These are phyloP conservation scores for Autographa gamma DNA, from an alignment of 2,888 invertebrate species.

Conservation along the genomic window DNA sequence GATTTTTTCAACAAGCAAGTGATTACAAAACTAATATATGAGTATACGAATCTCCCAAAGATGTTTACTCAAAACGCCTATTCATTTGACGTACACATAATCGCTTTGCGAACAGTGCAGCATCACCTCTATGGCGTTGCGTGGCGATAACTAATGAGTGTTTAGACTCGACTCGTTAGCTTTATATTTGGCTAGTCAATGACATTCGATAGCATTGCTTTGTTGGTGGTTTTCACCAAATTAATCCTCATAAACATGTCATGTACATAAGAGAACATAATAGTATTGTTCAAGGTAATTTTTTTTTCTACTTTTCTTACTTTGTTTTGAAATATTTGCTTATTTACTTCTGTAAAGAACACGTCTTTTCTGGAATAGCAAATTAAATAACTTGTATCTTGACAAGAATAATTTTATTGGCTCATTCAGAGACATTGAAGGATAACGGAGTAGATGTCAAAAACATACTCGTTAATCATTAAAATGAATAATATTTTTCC, in stretches of 20 bases:
- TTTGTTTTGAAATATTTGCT: no score
- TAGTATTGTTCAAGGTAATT: not conserved
- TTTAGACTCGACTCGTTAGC: constrained; percentile 31
- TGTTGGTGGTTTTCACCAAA: constrained; percentile 3
- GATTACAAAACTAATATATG: not conserved
- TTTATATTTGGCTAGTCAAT: constrained; percentile 37
- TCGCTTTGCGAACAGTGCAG: constrained; percentile 11
- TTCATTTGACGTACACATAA: not conserved
- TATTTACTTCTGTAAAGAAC: no score
- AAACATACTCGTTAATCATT: no score
- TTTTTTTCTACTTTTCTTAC: no score
- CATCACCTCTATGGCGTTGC: constrained; percentile 32
- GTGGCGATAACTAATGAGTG: constrained; percentile 44
- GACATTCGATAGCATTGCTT: not conserved
- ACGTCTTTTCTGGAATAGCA: no score
- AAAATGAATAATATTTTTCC: no score
- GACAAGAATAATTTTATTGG: no score
- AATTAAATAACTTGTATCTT: no score
- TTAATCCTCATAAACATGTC: not conserved
- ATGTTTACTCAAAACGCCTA: not conserved
- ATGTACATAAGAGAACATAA: not conserved
- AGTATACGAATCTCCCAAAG: not conserved
- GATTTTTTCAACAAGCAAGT: not conserved
- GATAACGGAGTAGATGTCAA: no score
- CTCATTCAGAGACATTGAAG: no score